A percentile compares a stretch with the other conserved stretches of the same genome.
Evolutionary conservation across 1,140 invertebrate genomes (phyloP).

Genomic region (Drosophila pectinifera): DNA sequence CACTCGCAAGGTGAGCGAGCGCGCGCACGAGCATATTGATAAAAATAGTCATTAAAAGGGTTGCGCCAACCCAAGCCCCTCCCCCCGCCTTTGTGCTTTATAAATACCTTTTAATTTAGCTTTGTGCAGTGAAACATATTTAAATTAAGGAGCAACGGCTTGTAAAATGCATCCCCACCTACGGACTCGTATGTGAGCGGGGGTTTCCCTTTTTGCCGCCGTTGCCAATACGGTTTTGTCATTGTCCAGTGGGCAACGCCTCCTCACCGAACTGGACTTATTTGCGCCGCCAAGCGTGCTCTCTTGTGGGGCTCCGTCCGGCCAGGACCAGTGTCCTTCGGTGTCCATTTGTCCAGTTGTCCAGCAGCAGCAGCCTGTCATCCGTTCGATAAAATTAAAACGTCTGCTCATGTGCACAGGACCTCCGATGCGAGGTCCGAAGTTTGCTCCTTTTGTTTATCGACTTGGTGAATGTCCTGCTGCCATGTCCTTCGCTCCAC

Average conservation of each 20-base stretch:
- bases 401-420: slow-evolving; percentile 71
- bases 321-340: slow-evolving; percentile 12
- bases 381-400: slow-evolving; percentile 80
- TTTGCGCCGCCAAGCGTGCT: slow-evolving; percentile 74
- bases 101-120: slow-evolving; percentile 81
- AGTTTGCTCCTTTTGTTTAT: slow-evolving; percentile 70
- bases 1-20: slow-evolving; percentile 41
- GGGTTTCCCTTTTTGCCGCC: slow-evolving; percentile 30
- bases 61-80: slow-evolving; percentile 22
- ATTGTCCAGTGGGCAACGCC: slow-evolving; percentile 62
- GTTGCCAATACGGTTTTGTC: slow-evolving; percentile 68
- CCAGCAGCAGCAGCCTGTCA: slow-evolving; percentile 47
- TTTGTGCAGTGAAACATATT: slow-evolving; percentile 83
- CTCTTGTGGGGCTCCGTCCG: slow-evolving; percentile 52
- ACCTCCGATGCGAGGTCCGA: slow-evolving; percentile 36
- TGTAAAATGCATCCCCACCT: slow-evolving; percentile 68
- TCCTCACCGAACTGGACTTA: slow-evolving; percentile 53
- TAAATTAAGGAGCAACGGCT: slow-evolving; percentile 79
- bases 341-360: slow-evolving; percentile 37
- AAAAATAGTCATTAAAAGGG: slow-evolving; percentile 79
- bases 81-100: slow-evolving; percentile 36
- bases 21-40: slow-evolving; percentile 56
- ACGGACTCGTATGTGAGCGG: slow-evolving; percentile 18
- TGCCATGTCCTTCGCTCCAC: slow-evolving; percentile 23
- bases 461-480: slow-evolving; percentile 57